Conservation (phyloP, 2,113 vertebrate species). For the Oceanodroma tethys region DNA sequence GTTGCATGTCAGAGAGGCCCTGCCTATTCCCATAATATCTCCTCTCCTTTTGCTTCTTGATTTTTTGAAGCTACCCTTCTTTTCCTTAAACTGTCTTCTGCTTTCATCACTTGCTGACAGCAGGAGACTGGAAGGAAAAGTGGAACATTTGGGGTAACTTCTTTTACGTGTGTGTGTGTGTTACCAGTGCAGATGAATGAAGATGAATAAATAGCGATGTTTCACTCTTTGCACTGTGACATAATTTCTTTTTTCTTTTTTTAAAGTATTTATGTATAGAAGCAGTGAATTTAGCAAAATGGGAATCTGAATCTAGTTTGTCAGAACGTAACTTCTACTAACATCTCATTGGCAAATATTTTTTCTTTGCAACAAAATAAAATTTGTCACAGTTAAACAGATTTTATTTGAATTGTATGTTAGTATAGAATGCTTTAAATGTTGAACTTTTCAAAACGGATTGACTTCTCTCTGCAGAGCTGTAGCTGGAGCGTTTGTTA, state of each 20-base stretch:
- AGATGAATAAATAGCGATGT: not conserved
- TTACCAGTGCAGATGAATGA: not conserved
- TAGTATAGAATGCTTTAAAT: not conserved
- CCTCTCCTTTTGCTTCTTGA: not conserved
- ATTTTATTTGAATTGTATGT: not conserved
- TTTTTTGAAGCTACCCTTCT: not conserved
- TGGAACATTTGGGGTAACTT: not conserved
- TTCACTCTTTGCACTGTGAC: not conserved
- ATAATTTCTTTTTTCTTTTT: not conserved
- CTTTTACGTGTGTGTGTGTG: not conserved
- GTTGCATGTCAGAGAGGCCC: not conserved
- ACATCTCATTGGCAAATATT: not conserved
- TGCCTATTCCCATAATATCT: fast-evolving
- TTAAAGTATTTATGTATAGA: not conserved
- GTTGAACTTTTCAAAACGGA: not conserved
- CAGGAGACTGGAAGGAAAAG: not conserved
- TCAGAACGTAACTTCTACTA: not conserved
- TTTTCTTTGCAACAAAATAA: not conserved
- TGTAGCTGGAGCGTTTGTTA: not conserved
- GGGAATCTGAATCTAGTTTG: not conserved
- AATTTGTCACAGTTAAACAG: not conserved
- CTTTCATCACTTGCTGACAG: not conserved
- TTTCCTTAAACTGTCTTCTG: not conserved
- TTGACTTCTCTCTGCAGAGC: not conserved
- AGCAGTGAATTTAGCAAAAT: not conserved